Conservation (phyloP, 1,140 invertebrate species). For the Apolygus lucorum region DNA sequence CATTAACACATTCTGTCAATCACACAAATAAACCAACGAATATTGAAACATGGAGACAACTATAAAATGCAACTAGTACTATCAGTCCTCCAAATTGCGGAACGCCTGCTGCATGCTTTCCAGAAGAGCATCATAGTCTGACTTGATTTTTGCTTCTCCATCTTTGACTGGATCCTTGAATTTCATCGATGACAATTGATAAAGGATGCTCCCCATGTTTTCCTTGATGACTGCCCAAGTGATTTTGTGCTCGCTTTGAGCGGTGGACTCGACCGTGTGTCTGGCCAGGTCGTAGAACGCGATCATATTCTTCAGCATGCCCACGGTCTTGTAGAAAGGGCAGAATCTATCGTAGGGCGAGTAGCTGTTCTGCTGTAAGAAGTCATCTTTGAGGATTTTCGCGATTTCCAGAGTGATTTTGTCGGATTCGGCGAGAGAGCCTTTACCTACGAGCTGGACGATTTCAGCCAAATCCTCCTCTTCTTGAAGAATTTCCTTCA, state of each 20-base stretch:
- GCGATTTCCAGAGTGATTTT: slow-evolving; percentile 99
- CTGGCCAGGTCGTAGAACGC: slow-evolving; percentile 96
- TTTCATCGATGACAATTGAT: slow-evolving; percentile 98
- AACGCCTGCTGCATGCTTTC: slow-evolving; percentile 94
- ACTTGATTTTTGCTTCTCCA: slow-evolving; percentile 92
- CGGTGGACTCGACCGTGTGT: slow-evolving; percentile 94
- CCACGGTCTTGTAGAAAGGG: slow-evolving; percentile 99
- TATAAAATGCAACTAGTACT: too few species aligned
- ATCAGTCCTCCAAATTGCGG: slow-evolving; percentile 96
- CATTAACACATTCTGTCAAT: too few species aligned
- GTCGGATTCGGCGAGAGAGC: slow-evolving; percentile 95
- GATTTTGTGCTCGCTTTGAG: slow-evolving; percentile 98
- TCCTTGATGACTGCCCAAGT: slow-evolving; percentile 97
- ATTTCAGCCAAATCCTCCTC: slow-evolving; percentile 99
- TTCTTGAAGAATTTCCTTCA: slow-evolving; percentile 96
- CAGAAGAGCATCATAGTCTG: slow-evolving; percentile 89
- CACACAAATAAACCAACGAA: too few species aligned
- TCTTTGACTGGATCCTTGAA: slow-evolving; percentile 97
- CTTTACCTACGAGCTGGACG: slow-evolving; percentile 98
- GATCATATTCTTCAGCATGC: slow-evolving; percentile 98
- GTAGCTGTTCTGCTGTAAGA: slow-evolving; percentile 97
- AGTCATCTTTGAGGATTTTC: slow-evolving; percentile 97
- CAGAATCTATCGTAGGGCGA: slow-evolving; percentile 96
- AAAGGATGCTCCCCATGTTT: slow-evolving; percentile 90
- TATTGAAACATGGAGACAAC: too few species aligned